A percentile compares a stretch with the other conserved stretches of the same genome.
phyloP scores from a whole-genome alignment of 2,113 vertebrate species.

The Globicephala melas region DNA sequence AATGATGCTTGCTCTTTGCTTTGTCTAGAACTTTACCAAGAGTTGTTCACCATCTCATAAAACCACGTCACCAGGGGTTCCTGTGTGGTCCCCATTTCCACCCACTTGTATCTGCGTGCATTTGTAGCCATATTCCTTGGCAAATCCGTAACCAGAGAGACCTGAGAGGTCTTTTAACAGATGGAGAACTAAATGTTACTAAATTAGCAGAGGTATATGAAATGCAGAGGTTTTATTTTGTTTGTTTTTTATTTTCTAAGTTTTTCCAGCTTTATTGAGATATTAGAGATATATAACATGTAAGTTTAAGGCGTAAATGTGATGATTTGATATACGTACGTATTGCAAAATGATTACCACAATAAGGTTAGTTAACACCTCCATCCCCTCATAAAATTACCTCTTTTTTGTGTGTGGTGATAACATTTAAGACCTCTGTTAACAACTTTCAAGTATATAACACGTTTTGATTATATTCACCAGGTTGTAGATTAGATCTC shows the following conservation, averaged over 20 bases:
- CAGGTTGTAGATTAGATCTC: background rate
- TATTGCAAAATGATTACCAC: background rate
- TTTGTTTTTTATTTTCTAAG: background rate
- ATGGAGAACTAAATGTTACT: background rate
- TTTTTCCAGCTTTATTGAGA: background rate
- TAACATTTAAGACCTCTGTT: background rate
- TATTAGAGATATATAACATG: background rate
- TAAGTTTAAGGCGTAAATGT: background rate
- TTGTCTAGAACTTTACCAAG: background rate
- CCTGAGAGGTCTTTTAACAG: background rate
- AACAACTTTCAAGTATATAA: background rate
- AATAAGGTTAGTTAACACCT: background rate
- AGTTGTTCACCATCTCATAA: background rate
- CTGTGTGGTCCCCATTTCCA: background rate
- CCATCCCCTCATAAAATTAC: background rate
- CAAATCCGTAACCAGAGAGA: background rate
- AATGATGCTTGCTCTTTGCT: background rate
- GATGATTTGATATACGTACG: background rate
- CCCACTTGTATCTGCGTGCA: fast-evolving
- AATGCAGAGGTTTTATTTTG: background rate
- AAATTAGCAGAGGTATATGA: background rate
- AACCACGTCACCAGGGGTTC: fast-evolving
- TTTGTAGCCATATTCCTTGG: background rate
- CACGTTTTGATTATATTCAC: background rate
- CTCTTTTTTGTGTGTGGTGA: background rate